Conservation (phyloP, 2,888 invertebrate genomes). For the Schrankia costaestrigalis region DNA sequence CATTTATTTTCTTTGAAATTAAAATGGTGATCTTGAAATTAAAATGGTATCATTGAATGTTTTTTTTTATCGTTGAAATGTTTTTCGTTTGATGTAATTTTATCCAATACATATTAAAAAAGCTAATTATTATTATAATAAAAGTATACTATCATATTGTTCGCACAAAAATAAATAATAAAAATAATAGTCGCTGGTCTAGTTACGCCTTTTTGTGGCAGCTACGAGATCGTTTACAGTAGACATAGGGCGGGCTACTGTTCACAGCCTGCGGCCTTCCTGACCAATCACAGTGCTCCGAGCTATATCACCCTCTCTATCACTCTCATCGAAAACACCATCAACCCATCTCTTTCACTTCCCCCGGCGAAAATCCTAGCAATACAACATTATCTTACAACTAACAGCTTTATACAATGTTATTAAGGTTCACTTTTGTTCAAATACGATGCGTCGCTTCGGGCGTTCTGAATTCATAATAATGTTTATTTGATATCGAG, state of each 20-base stretch:
- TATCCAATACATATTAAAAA: too few species aligned
- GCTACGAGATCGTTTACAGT: conserved; percentile 71
- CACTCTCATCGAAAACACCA: conserved; percentile 43
- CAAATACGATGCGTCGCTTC: conserved; percentile 46
- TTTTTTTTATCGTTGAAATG: too few species aligned
- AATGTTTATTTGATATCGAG: conserved; percentile 80
- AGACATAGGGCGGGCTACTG: conserved; percentile 82
- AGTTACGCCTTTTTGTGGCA: conserved; percentile 54
- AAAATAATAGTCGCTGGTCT: conserved; percentile 25
- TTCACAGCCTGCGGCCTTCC: conserved; percentile 81
- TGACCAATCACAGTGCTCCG: conserved; percentile 81
- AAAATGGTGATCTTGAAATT: too few species aligned
- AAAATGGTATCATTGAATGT: too few species aligned
- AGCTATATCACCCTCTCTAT: conserved; percentile 70
- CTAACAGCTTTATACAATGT: conserved; percentile 39
- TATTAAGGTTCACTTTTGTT: conserved; percentile 47
- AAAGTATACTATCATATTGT: background rate
- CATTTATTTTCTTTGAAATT: too few species aligned
- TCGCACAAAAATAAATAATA: conserved; percentile 3
- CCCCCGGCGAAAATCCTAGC: conserved; percentile 78
- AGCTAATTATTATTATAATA: background rate
- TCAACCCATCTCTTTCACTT: conserved; percentile 61
- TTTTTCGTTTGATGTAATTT: too few species aligned
- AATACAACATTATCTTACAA: conserved; percentile 42
- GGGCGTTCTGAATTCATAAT: conserved; percentile 53